Conservation (phyloP, 2,888 invertebrate species). For the Lithophane ornitopus region DNA sequence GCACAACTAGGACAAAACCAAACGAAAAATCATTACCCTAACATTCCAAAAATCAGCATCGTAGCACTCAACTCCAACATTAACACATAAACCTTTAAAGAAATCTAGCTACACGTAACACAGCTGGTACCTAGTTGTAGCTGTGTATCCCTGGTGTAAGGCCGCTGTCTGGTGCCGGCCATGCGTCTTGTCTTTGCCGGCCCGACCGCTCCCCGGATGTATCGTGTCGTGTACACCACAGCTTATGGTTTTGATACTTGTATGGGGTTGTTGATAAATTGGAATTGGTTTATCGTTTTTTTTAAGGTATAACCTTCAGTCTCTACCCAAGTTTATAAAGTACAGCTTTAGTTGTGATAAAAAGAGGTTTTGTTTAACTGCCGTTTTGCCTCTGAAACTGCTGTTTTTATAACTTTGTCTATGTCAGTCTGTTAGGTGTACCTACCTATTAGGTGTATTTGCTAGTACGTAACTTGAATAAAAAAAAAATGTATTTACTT, state of each 20-base stretch:
- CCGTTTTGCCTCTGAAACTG: no score
- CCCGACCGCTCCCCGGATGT: constrained; percentile 78
- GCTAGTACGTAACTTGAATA: no score
- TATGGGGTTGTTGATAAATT: no score
- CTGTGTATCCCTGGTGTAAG: constrained; percentile 71
- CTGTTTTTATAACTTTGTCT: no score
- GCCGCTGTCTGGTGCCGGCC: constrained; percentile 74
- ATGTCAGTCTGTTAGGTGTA: no score
- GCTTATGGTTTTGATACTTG: no score
- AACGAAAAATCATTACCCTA: not conserved
- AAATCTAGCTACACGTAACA: constrained; percentile 39
- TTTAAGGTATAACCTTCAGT: not conserved
- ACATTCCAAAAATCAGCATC: not conserved
- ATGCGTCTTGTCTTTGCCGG: constrained; percentile 87
- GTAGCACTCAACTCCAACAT: not conserved
- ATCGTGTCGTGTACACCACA: constrained; percentile 66
- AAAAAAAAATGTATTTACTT: no score
- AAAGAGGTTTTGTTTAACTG: no score
- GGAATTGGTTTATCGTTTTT: not conserved
- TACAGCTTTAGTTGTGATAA: no score
- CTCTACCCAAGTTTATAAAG: no score
- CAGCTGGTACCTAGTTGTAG: constrained; percentile 30
- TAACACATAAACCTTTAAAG: constrained; percentile 48
- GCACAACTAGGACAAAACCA: not conserved
- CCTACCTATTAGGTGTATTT: no score